Evolutionary conservation across 2,797 vertebrate genomes (phyloP).

Genomic region (Arremon aurantiirostris): DNA sequence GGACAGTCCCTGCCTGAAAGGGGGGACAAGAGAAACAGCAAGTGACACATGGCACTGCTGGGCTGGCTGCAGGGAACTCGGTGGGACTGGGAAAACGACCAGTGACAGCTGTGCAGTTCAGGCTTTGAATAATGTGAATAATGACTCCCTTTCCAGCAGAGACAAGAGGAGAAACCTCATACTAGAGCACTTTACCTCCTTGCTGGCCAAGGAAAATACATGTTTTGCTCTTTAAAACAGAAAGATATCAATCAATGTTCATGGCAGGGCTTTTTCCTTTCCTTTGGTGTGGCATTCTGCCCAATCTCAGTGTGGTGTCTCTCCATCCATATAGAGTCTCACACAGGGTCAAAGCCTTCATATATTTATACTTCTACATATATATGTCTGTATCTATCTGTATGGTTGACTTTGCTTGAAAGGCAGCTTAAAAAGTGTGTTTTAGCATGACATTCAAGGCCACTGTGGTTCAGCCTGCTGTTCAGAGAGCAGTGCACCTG

Average conservation of each 20-base stretch:
- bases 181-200: neutral
- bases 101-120: neutral
- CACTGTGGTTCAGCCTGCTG: neutral
- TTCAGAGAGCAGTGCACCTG: neutral
- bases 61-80: neutral
- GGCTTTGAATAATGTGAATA: neutral
- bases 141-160: neutral
- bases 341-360: neutral
- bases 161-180: neutral
- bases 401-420: neutral
- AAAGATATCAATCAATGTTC: constrained; percentile 5
- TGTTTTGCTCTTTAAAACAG: neutral
- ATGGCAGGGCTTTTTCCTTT: neutral
- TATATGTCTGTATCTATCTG: neutral
- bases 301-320: neutral
- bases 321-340: neutral
- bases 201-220: constrained; percentile 23
- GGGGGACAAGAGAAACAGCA: neutral
- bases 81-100: accelerated
- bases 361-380: neutral
- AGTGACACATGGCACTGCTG: neutral
- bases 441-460: neutral
- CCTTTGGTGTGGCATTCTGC: neutral
- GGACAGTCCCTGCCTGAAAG: neutral
- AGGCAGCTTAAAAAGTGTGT: neutral